Evolutionary conservation across 2,888 invertebrate genomes (phyloP), one percentile per base, ranked within the genome.

Genomic region (Diaprepes abbreviatus): DNA sequence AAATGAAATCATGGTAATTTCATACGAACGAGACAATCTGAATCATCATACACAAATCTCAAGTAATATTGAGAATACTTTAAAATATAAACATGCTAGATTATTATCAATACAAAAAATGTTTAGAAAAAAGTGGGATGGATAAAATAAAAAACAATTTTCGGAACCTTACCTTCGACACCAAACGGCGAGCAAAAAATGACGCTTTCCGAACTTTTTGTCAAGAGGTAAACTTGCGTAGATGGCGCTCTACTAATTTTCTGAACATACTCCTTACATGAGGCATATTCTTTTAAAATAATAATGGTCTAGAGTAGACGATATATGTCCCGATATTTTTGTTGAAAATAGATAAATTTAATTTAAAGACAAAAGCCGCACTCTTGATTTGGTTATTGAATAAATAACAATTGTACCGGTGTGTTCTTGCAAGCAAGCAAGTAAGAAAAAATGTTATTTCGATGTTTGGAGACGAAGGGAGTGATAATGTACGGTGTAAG

Each of bases 21-120:
- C 75, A 75, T 75, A 75, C 75, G 75, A 75, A 75, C 75, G 75
- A 75, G 75, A 75, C 75, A 64, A 66, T 19, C 33, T 54, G 59
- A 54, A 16, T 74, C 70, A 74, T 75, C 72, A 64, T 50, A 24
- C 16, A 40, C 2, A 17, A 5, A 17, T n/a, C 6, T 16, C 0
- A 17, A 54, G 33, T n/a, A 52, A 31, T 54, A 24, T 54, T 12
- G n/a, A 9, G 4, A 24, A 5, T 24, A 24, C 21, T 1, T 24
- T n/a, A 43, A 10, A 21, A n/a, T 19, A 43, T 17, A n/a, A 14
- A n/a, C 4, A 21, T 19, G 19, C 10, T 21, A 12, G 24, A 21
- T 24, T 12, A 12, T 1, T 21, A 3, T n/a, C 3, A 45, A 12
- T 2, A 3, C 12, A 45, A 5, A 19, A 21, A 45, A 6, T 24